These are phyloP conservation scores for Epinephelus cyanopodus DNA, from an alignment of 2,113 vertebrate species.

Conservation along the genomic window DNA sequence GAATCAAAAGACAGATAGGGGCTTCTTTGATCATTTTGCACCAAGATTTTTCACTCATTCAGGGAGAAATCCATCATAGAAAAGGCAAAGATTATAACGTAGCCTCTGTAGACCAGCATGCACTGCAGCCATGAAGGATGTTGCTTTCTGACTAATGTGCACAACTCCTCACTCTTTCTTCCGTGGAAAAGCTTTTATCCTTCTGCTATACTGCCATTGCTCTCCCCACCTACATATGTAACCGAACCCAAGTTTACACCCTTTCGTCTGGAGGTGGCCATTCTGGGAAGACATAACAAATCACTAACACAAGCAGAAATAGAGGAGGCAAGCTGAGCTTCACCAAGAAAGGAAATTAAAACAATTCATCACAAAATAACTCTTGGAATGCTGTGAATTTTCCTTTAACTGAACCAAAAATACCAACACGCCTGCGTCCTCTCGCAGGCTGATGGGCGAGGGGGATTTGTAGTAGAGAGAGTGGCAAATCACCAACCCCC, in stretches of 20 bases:
- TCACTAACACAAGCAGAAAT: background rate
- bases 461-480: constrained; percentile 50
- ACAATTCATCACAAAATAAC: constrained; percentile 39
- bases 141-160: background rate
- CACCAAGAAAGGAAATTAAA: constrained; percentile 30
- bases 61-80: background rate
- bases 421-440: background rate
- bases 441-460: background rate
- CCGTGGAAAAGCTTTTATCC: constrained; percentile 4
- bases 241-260: constrained; percentile 35
- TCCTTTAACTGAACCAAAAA: constrained; percentile 5
- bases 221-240: constrained; percentile 32
- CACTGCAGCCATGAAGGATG: background rate
- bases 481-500: constrained; percentile 47
- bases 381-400: constrained; percentile 13
- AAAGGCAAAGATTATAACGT: background rate
- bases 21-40: background rate
- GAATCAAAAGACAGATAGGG: background rate
- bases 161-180: background rate
- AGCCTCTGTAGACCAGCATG: background rate
- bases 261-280: constrained; percentile 11
- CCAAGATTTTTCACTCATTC: no score
- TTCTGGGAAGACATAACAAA: constrained; percentile 23
- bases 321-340: constrained; percentile 2
- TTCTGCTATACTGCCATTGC: background rate